Percentiles rank a stretch among this genome's conserved stretches.
phyloP scores from a whole-genome alignment of 2,888 invertebrate genomes.

The Drosophila mayaguana region DNA sequence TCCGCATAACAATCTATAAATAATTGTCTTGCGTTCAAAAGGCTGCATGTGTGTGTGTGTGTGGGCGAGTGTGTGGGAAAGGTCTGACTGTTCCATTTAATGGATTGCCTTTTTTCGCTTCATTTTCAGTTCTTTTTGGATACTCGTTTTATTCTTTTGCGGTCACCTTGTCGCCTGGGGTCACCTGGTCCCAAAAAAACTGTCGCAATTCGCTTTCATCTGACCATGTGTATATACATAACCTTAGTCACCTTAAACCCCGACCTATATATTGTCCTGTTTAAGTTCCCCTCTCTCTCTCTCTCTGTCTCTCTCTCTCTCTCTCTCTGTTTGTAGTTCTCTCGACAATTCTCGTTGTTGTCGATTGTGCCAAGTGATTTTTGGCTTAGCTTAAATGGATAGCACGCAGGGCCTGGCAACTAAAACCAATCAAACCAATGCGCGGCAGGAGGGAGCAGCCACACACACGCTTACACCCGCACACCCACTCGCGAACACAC shows the following conservation, averaged over 20 bases:
- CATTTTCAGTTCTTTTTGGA: constrained; percentile 1
- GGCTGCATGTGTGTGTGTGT: not conserved
- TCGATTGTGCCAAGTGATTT: constrained; percentile 70
- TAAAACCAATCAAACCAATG: constrained; percentile 76
- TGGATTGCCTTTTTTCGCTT: constrained; percentile 63
- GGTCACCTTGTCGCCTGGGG: constrained; percentile 50
- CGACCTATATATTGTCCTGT: constrained; percentile 8
- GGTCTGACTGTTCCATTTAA: constrained; percentile 55
- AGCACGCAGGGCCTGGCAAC: constrained; percentile 23
- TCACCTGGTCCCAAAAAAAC: constrained; percentile 62
- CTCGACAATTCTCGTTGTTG: constrained; percentile 27
- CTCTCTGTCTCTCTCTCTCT: too few species aligned
- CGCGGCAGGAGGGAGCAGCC: constrained; percentile 37
- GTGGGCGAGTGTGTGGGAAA: constrained; percentile 10
- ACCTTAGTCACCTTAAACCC: constrained; percentile 10
- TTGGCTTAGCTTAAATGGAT: constrained; percentile 60
- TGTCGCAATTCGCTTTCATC: constrained; percentile 58
- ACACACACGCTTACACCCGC: not conserved
- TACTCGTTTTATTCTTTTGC: constrained; percentile 20
- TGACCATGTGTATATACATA: constrained; percentile 25
- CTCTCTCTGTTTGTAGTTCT: not conserved
- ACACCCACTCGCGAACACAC: not conserved
- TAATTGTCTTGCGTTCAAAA: constrained; percentile 47
- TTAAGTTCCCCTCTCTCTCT: constrained; percentile 20
- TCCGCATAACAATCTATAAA: constrained; percentile 44